Conservation (phyloP, 2,113 vertebrate species). For the Podilymbus podiceps region DNA sequence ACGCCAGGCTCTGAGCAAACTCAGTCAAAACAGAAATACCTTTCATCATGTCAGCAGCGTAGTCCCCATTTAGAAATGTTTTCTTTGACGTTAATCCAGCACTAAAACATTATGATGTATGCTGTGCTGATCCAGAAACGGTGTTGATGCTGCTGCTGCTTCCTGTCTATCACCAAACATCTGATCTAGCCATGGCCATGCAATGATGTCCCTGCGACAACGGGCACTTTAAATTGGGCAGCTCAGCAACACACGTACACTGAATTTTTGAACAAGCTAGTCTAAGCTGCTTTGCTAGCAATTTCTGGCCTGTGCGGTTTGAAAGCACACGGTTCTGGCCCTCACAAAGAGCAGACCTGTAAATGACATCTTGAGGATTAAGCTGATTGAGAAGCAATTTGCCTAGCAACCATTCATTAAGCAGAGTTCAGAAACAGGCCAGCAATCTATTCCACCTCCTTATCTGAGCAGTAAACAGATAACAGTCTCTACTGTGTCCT, state of each 20-base stretch:
- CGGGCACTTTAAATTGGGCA: conserved; percentile 21
- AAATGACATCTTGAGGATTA: conserved; percentile 85
- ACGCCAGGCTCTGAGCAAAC: neutral
- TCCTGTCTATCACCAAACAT: conserved; percentile 1
- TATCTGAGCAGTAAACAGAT: conserved; percentile 85
- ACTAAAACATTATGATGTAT: neutral
- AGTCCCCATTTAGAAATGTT: conserved; percentile 3
- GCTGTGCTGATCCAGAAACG: neutral
- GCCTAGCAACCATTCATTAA: conserved; percentile 84
- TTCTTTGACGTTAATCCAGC: conserved; percentile 14
- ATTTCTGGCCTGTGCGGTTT: conserved; percentile 44
- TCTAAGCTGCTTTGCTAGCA: conserved; percentile 66
- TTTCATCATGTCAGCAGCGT: neutral
- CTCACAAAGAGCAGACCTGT: conserved; percentile 77
- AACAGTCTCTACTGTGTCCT: conserved; percentile 78
- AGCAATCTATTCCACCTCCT: conserved; percentile 81
- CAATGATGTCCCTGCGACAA: neutral
- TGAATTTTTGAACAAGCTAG: conserved; percentile 45
- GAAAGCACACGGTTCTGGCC: conserved; percentile 50
- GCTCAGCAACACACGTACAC: conserved; percentile 44
- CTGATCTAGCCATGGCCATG: neutral
- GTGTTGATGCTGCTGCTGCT: conserved; percentile 18
- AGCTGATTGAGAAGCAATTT: conserved; percentile 83
- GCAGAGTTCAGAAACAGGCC: conserved; percentile 79
- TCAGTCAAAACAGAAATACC: conserved; percentile 8